These are phyloP conservation scores for Potamilus streckersoni DNA, from an alignment of 1,140 invertebrate genomes.

Conservation along the genomic window DNA sequence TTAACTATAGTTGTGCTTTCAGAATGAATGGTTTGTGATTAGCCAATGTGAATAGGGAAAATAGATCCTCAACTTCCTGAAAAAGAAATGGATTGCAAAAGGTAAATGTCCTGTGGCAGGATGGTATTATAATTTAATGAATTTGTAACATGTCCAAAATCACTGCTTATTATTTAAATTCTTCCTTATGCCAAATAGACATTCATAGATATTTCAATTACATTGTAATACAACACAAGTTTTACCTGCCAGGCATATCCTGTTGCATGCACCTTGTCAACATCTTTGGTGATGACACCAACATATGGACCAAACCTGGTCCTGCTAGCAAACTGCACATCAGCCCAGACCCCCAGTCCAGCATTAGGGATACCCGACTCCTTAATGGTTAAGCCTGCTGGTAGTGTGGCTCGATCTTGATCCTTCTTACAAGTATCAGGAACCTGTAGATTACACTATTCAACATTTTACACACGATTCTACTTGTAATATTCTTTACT, in stretches of 20 bases:
- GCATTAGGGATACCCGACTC: constrained; percentile 12
- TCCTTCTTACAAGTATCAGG: too few species aligned
- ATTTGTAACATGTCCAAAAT: neutral
- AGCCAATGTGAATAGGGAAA: too few species aligned
- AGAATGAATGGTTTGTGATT: too few species aligned
- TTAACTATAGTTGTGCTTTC: too few species aligned
- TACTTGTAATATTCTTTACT: too few species aligned
- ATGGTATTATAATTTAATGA: neutral
- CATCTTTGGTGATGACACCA: constrained; percentile 1
- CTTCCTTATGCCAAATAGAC: neutral
- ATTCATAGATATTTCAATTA: neutral
- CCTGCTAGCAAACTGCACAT: neutral
- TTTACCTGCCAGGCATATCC: constrained; percentile 29
- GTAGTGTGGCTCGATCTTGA: too few species aligned
- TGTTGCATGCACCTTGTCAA: constrained; percentile 11
- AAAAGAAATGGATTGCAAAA: too few species aligned
- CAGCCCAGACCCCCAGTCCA: constrained; percentile 6
- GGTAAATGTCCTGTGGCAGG: too few species aligned
- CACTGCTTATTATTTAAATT: neutral
- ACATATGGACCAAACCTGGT: constrained; percentile 23
- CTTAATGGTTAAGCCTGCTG: neutral
- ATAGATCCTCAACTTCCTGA: too few species aligned
- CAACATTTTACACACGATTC: too few species aligned
- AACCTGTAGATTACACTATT: too few species aligned
- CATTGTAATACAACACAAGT: neutral